These are phyloP conservation scores for Pediacus dermestoides DNA, from an alignment of 2,888 invertebrate species.

Conservation along the genomic window DNA sequence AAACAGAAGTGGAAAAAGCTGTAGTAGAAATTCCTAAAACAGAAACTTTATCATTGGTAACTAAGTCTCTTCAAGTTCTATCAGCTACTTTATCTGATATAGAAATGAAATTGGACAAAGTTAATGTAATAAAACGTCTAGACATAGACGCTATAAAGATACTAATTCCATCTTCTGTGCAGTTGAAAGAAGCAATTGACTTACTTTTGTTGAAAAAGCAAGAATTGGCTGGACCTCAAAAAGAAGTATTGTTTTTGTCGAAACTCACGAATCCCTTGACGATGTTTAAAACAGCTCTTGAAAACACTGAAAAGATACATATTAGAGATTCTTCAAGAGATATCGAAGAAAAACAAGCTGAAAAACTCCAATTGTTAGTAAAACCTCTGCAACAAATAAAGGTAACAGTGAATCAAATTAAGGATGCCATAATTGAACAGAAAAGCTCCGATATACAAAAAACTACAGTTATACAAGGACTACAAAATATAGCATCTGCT, in stretches of 20 bases:
- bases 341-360: conserved; percentile 7
- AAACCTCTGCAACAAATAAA: conserved; percentile 20
- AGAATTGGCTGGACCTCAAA: no score
- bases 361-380: conserved; percentile 7
- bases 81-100: conserved; percentile 5
- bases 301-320: conserved; percentile 12
- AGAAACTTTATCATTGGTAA: background rate
- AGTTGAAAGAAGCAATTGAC: no score
- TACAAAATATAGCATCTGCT: conserved; percentile 16
- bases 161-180: no score
- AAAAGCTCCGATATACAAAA: conserved; percentile 20
- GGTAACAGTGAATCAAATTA: conserved; percentile 12
- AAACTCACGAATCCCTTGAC: conserved; percentile 17
- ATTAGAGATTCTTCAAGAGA: conserved; percentile 8
- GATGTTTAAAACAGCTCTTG: conserved; percentile 15
- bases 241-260: conserved; percentile 18
- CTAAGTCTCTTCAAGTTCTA: conserved; percentile 6
- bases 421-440: conserved; percentile 11
- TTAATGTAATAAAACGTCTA: no score
- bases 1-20: conserved; percentile 2
- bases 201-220: conserved; percentile 1
- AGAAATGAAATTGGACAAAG: background rate
- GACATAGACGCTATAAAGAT: no score
- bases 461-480: conserved; percentile 15
- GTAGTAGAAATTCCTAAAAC: background rate